Conservation (phyloP, 2,888 invertebrate species). For the Heliconius hortense region DNA sequence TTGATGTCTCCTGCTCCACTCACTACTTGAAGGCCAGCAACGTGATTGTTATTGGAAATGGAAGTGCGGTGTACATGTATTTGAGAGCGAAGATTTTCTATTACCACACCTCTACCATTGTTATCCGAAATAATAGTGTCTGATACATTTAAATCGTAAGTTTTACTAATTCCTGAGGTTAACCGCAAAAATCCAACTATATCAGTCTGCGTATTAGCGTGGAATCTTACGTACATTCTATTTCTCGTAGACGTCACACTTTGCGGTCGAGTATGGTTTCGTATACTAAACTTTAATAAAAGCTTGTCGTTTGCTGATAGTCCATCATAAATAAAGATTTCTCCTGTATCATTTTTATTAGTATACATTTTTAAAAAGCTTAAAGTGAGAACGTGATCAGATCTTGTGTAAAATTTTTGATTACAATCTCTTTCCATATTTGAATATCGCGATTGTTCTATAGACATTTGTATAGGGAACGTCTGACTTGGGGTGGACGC, state of each 20-base stretch:
- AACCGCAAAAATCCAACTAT: conserved; percentile 90
- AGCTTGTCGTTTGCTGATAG: conserved; percentile 86
- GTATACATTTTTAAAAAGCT: conserved; percentile 92
- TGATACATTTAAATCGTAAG: conserved; percentile 93
- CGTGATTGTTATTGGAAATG: conserved; percentile 92
- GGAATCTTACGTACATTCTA: conserved; percentile 90
- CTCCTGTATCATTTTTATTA: conserved; percentile 87
- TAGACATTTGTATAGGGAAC: conserved; percentile 91
- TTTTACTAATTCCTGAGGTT: conserved; percentile 88
- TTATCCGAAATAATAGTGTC: conserved; percentile 93
- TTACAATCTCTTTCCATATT: conserved; percentile 87
- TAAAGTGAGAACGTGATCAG: conserved; percentile 91
- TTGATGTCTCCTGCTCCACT: conserved; percentile 97
- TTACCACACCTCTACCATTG: conserved; percentile 96
- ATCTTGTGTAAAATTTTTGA: conserved; percentile 89
- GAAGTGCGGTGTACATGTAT: conserved; percentile 92
- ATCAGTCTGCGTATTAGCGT: conserved; percentile 86
- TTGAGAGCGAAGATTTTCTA: conserved; percentile 94
- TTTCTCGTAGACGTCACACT: conserved; percentile 91
- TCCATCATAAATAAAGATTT: conserved; percentile 90
- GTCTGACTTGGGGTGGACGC: conserved; percentile 92
- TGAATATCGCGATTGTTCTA: conserved; percentile 89
- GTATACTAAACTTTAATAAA: conserved; percentile 86
- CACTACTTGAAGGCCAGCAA: conserved; percentile 94
- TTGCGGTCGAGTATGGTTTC: conserved; percentile 94